Evolutionary conservation across 2,797 vertebrate species (phyloP).

Genomic region (Ciconia nigra): DNA sequence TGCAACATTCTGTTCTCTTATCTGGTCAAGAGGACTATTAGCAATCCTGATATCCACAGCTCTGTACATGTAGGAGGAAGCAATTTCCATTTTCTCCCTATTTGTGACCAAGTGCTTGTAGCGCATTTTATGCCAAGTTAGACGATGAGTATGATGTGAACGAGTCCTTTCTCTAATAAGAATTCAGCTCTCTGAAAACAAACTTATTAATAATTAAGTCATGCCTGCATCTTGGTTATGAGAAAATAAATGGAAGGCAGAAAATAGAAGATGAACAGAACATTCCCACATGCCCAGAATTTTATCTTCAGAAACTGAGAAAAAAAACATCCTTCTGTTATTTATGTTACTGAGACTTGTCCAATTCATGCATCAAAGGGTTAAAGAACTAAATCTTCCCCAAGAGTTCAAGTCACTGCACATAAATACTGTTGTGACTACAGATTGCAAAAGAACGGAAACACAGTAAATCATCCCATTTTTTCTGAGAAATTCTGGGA

Average conservation of each 20-base stretch:
- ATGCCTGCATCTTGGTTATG: not conserved
- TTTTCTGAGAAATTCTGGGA: conserved; percentile 94
- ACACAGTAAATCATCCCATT: conserved; percentile 86
- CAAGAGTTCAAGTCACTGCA: conserved; percentile 57
- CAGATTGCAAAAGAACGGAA: conserved; percentile 81
- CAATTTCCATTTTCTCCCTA: not conserved
- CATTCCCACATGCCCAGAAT: not conserved
- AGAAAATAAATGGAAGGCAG: not conserved
- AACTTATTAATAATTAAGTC: not conserved
- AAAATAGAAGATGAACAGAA: not conserved
- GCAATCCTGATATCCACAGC: not conserved
- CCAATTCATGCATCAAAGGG: not conserved
- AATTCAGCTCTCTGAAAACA: not conserved
- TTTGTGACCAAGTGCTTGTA: not conserved
- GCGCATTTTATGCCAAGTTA: not conserved
- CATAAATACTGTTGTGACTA: conserved; percentile 69
- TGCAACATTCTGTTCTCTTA: not conserved
- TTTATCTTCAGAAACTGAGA: not conserved
- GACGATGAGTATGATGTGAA: not conserved
- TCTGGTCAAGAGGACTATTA: not conserved
- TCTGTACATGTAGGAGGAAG: not conserved
- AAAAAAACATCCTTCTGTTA: not conserved
- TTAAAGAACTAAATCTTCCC: conserved; percentile 60
- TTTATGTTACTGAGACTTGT: not conserved
- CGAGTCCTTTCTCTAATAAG: not conserved